phyloP scores from a whole-genome alignment of 92 coral and sea anemone genomes.

The Pocillopora meandrina region DNA sequence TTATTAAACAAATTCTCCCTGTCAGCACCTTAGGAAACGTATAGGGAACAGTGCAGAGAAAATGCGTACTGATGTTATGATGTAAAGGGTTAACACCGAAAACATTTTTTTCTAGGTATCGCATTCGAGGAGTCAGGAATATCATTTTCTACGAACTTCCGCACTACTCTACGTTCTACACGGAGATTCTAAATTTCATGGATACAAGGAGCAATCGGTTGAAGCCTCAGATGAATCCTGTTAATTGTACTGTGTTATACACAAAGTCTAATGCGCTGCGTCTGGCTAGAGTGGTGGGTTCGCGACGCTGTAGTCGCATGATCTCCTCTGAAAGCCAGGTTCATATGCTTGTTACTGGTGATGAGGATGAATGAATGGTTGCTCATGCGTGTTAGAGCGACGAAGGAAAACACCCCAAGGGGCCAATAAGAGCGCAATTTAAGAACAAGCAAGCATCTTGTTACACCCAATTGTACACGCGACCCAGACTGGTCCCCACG shows the following conservation, averaged over 20 bases:
- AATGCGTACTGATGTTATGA: background rate
- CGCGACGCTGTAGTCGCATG: slow-evolving; percentile 83
- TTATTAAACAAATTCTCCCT: too few species aligned
- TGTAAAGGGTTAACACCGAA: background rate
- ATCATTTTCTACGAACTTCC: slow-evolving; percentile 94
- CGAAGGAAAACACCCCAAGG: too few species aligned
- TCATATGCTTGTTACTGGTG: slow-evolving; percentile 91
- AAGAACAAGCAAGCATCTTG: too few species aligned
- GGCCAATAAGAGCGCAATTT: too few species aligned
- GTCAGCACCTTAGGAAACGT: too few species aligned
- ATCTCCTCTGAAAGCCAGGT: slow-evolving; percentile 81
- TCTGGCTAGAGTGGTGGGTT: slow-evolving; percentile 80
- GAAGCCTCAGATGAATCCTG: slow-evolving; percentile 51
- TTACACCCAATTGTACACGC: too few species aligned
- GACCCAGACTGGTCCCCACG: too few species aligned
- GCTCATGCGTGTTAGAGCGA: background rate
- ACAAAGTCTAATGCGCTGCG: slow-evolving; percentile 77
- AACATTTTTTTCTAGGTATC: slow-evolving; percentile 61
- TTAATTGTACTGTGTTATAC: slow-evolving; percentile 78
- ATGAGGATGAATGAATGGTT: slow-evolving; percentile 27
- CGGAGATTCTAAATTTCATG: slow-evolving; percentile 87
- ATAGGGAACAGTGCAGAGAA: too few species aligned
- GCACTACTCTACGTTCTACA: slow-evolving; percentile 86
- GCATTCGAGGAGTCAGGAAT: slow-evolving; percentile 90
- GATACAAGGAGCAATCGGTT: slow-evolving; percentile 57